Conservation (phyloP, 2,888 invertebrate genomes). For the Lymantria dispar region DNA sequence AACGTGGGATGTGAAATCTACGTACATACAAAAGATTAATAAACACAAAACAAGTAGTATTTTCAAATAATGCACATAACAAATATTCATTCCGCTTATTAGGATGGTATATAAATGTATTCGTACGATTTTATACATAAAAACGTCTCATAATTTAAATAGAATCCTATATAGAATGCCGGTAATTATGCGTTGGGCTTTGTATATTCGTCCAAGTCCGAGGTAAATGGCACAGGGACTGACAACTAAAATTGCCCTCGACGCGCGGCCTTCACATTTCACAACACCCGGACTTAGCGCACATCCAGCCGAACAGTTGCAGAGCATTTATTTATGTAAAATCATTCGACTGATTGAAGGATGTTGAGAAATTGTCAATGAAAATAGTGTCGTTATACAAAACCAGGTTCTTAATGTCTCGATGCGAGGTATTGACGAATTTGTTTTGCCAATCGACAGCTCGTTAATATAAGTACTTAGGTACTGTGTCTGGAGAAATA, state of each 20-base stretch:
- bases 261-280: conserved; percentile 77
- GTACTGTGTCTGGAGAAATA: too few species aligned
- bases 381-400: background rate
- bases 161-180: conserved; percentile 13
- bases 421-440: background rate
- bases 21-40: conserved; percentile 7
- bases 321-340: conserved; percentile 48
- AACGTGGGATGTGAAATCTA: conserved; percentile 21
- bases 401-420: background rate
- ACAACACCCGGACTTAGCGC: conserved; percentile 78
- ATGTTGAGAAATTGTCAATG: conserved; percentile 9
- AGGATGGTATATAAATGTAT: too few species aligned
- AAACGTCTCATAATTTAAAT: background rate
- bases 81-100: background rate
- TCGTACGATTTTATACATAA: too few species aligned
- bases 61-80: background rate
- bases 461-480: background rate
- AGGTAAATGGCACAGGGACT: conserved; percentile 76
- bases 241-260: conserved; percentile 68
- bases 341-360: conserved; percentile 34
- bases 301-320: conserved; percentile 61
- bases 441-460: background rate
- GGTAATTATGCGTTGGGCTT: conserved; percentile 21
- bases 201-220: conserved; percentile 20
- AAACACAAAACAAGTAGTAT: conserved; percentile 3